Conservation (phyloP, 2,113 vertebrate species). For the Cyprinodon variegatus region DNA sequence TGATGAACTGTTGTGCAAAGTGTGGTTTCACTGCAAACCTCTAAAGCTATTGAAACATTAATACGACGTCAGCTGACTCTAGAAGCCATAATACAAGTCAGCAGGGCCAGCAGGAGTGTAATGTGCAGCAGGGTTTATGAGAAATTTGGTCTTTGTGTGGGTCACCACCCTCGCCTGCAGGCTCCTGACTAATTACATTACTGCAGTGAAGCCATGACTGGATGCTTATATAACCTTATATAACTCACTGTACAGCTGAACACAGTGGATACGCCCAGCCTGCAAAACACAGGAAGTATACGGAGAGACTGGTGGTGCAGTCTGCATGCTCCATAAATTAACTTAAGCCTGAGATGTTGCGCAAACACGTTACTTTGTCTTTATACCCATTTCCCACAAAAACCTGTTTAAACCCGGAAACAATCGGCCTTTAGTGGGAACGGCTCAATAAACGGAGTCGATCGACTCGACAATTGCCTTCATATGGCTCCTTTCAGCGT, state of each 20-base stretch:
- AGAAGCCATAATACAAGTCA: constrained; percentile 5
- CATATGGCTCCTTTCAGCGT: no score
- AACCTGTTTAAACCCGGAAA: no score
- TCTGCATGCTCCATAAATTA: not conserved
- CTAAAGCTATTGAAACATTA: constrained; percentile 1
- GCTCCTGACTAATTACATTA: constrained; percentile 66
- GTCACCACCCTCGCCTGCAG: constrained; percentile 52
- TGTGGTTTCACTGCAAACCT: not conserved
- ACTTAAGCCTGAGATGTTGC: constrained; percentile 1
- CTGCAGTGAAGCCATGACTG: constrained; percentile 57
- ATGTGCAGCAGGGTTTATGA: constrained; percentile 48
- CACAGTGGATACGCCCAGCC: constrained; percentile 34
- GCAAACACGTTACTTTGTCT: not conserved
- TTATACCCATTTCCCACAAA: no score
- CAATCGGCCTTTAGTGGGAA: no score
- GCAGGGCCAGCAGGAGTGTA: constrained; percentile 10
- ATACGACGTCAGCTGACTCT: constrained; percentile 5
- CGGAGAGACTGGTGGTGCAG: not conserved
- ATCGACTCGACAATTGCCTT: no score
- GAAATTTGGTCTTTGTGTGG: constrained; percentile 46
- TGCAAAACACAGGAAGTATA: constrained; percentile 21
- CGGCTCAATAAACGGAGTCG: no score
- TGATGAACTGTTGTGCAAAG: not conserved
- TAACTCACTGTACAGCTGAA: constrained; percentile 37
- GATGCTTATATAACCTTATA: constrained; percentile 66